Evolutionary conservation across 2,797 vertebrate species (phyloP).

Genomic region (Parotocinclus haroldoi): DNA sequence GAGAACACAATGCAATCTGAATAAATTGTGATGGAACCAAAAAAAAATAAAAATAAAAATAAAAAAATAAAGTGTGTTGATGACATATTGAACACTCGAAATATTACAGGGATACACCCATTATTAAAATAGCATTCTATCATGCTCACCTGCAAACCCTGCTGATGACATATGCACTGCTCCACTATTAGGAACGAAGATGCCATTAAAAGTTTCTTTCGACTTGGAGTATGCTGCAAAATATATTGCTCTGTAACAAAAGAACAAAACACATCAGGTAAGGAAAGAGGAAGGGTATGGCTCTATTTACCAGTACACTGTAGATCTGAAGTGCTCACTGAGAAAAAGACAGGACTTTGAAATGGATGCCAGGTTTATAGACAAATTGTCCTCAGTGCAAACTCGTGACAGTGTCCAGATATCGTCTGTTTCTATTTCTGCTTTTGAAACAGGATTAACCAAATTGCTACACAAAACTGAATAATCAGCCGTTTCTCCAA

Average conservation of each 20-base stretch:
- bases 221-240: constrained; percentile 95
- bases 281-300: neutral
- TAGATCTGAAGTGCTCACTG: too few species aligned
- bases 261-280: constrained; percentile 12
- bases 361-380: constrained; percentile 40
- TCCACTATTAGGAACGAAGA: constrained; percentile 92
- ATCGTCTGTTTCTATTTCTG: constrained; percentile 38
- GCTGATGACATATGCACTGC: constrained; percentile 90
- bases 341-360: constrained; percentile 20
- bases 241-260: constrained; percentile 86
- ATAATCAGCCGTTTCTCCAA: constrained; percentile 57
- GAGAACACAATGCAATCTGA: too few species aligned
- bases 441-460: constrained; percentile 60
- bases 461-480: constrained; percentile 59
- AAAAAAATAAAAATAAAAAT: too few species aligned
- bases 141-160: constrained; percentile 84
- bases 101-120: too few species aligned
- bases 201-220: constrained; percentile 86
- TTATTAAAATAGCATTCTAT: too few species aligned
- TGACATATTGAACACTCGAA: too few species aligned
- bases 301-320: neutral
- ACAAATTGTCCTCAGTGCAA: constrained; percentile 35
- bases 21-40: too few species aligned
- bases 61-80: too few species aligned
- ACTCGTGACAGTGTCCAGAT: constrained; percentile 52